Percentiles rank a stretch among this genome's conserved stretches.
These are phyloP conservation scores for Scaptomyza cyrtandrae DNA, from an alignment of 2,888 invertebrate species.

Conservation along the genomic window DNA sequence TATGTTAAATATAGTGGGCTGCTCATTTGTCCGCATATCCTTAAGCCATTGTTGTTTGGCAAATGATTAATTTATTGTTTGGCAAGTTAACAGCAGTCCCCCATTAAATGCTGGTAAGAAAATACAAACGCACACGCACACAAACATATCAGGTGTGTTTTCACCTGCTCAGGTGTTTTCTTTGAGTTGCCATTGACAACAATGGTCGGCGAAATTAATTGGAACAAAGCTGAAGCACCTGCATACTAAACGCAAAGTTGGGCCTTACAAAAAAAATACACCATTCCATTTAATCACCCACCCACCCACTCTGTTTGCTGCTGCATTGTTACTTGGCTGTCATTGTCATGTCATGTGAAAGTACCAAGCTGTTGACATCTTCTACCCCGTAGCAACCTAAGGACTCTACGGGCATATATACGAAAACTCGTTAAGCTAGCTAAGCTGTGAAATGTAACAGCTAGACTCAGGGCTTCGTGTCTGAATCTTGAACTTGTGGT, in stretches of 20 bases:
- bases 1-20: not conserved
- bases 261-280: conserved; percentile 6
- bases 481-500: not conserved
- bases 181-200: conserved; percentile 46
- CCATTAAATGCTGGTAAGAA: conserved; percentile 11
- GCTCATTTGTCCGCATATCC: conserved; percentile 24
- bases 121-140: conserved; percentile 10
- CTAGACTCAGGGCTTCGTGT: not conserved
- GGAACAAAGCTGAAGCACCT: conserved; percentile 49
- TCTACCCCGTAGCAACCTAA: conserved; percentile 23
- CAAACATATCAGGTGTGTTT: not conserved
- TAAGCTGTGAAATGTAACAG: not conserved
- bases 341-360: conserved; percentile 30
- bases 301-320: too few relatives aligned
- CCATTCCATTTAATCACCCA: not conserved
- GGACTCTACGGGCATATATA: not conserved
- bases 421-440: conserved; percentile 1
- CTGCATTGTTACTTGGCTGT: conserved; percentile 7
- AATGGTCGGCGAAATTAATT: conserved; percentile 62
- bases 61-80: conserved; percentile 57
- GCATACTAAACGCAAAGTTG: conserved; percentile 26
- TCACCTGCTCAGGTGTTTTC: conserved; percentile 19
- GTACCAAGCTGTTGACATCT: conserved; percentile 28
- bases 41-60: conserved; percentile 31
- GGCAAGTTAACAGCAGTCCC: conserved; percentile 21